These are phyloP conservation scores for Thelaira solivaga DNA, from an alignment of 2,888 invertebrate species.

Conservation along the genomic window DNA sequence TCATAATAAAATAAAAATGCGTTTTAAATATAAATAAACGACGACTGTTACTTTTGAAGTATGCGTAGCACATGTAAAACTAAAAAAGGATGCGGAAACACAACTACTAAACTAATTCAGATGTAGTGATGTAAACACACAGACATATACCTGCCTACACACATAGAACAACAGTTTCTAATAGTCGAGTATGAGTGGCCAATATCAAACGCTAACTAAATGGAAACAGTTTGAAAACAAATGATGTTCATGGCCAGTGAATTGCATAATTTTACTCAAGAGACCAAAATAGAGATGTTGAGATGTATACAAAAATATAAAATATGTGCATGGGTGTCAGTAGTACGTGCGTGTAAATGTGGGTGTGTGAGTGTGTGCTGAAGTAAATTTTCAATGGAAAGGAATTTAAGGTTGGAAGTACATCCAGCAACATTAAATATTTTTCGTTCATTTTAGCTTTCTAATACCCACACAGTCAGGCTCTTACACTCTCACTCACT, in stretches of 20 bases:
- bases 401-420: slow-evolving; percentile 5
- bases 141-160: neutral
- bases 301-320: neutral
- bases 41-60: neutral
- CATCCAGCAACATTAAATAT: slow-evolving; percentile 15
- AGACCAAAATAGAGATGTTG: slow-evolving; percentile 33
- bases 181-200: slow-evolving; percentile 21
- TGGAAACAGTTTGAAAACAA: slow-evolving; percentile 48
- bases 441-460: no score
- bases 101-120: neutral
- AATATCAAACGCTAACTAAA: slow-evolving; percentile 45
- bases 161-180: neutral
- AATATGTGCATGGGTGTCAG: neutral
- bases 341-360: neutral
- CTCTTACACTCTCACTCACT: neutral
- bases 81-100: slow-evolving; percentile 13
- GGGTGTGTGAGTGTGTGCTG: neutral
- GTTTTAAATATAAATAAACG: neutral
- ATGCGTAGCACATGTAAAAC: neutral
- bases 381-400: neutral
- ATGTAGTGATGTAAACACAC: no score
- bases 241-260: slow-evolving; percentile 47
- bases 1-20: neutral
- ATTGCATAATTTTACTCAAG: slow-evolving; percentile 54
- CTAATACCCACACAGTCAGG: slow-evolving; percentile 4